Percentiles rank a stretch among this genome's conserved stretches.
These are phyloP conservation scores for Atopsyche davidsoni DNA, from an alignment of 1,140 invertebrate genomes.

Conservation along the genomic window DNA sequence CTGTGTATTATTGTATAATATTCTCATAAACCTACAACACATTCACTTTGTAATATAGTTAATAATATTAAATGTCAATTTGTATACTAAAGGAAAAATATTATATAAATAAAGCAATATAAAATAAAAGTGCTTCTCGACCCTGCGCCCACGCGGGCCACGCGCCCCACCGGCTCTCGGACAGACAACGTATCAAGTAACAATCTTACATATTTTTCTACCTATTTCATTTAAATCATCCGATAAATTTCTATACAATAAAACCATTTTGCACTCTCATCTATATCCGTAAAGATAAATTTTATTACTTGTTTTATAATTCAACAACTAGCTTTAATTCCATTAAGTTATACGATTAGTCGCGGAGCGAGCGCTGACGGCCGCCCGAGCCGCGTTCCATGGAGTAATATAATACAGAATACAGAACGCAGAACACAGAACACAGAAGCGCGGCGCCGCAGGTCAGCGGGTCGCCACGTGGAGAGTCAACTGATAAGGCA, in stretches of 20 bases:
- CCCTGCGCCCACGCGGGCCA: background rate
- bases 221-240: conserved; percentile 31
- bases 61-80: conserved; percentile 2
- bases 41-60: conserved; percentile 19
- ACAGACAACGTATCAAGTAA: conserved; percentile 26
- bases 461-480: background rate
- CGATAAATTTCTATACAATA: conserved; percentile 32
- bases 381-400: background rate
- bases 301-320: conserved; percentile 29
- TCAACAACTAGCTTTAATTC: conserved; percentile 31
- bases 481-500: conserved; percentile 1
- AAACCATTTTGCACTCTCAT: conserved; percentile 31
- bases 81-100: conserved; percentile 17
- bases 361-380: conserved; percentile 20
- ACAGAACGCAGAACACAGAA: background rate
- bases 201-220: conserved; percentile 32
- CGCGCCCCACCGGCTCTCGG: too few relatives aligned
- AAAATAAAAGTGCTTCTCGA: background rate
- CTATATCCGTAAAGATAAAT: conserved; percentile 30
- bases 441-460: background rate
- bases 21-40: conserved; percentile 21
- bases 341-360: conserved; percentile 29
- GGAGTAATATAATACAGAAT: conserved; percentile 12
- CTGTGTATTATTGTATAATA: background rate
- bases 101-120: conserved; percentile 25